Base-by-base conservation (phyloP, 2,888 invertebrate species). In the Caenorhabditis sp. region DNA sequence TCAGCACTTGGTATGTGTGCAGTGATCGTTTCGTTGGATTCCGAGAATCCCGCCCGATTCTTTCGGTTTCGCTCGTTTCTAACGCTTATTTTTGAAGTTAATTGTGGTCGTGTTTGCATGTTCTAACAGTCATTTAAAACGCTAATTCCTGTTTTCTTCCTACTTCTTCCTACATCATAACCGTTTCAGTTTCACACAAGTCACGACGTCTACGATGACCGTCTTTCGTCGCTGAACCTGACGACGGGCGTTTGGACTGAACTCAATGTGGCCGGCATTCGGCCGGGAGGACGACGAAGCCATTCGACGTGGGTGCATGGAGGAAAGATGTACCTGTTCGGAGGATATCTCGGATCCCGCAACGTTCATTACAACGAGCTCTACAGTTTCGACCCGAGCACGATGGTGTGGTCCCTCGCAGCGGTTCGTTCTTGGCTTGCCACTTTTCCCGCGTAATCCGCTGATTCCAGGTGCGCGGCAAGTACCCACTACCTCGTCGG, bases 241-340 rank as follows among this genome's bases (percentile, higher is more conserved):
- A 90, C 90, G 65, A 92, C 92, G 26, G 92, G 92, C 70, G 92
- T 91, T 58, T 96, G 95, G 95, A 90, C 91, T 7, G 63, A 75
- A 78, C 92, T 92, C 32, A 90, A 88, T 79, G 92, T 91, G 72
- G 90, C 94, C 2, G 91, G 91, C 55, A 61, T 17, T 11, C 78
- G 84, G 13, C 95, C 95, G 2, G 91, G 92, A 63, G 95, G 95
- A 37, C 91, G 96, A 79, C 92, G 96, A 52, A 95, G 95, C 89
- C 95, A 96, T 91, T 95, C 95, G 78, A 94, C 95, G 84, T 95
- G 95, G 93, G 91, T 93, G 6, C 92, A 94, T 89, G 92, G 93
- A 80, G 92, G 92, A 22, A 91, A 92, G 85, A 93, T 96, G 91
- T 95, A 94, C 89, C 93, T 95, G 77, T 95, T 96, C 91, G 96